A percentile compares a stretch with the other conserved stretches of the same genome.
Conservation (phyloP, 2,888 invertebrate genomes). For the Mamestra brassicae region DNA sequence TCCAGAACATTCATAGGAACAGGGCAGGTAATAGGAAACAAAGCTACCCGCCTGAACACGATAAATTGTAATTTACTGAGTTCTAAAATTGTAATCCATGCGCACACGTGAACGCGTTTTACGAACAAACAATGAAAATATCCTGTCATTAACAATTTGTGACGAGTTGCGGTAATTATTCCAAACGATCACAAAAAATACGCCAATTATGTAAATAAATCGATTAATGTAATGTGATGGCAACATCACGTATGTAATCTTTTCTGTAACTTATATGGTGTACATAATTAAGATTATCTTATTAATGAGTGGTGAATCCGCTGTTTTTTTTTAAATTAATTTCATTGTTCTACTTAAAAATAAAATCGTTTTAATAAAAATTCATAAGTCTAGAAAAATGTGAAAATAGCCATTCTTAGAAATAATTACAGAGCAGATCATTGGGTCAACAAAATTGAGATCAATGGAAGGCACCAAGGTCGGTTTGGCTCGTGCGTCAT, state of each 20-base stretch:
- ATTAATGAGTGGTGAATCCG: not conserved
- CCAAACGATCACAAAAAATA: not conserved
- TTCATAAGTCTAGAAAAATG: not conserved
- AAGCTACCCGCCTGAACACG: not conserved
- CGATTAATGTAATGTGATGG: not conserved
- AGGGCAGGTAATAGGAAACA: not conserved
- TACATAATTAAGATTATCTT: too few relatives aligned
- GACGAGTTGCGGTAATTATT: conserved; percentile 1
- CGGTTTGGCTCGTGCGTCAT: conserved; percentile 22
- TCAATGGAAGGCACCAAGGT: conserved; percentile 26
- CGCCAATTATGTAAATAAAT: not conserved
- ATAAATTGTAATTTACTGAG: not conserved
- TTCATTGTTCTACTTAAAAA: not conserved
- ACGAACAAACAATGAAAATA: conserved; percentile 20
- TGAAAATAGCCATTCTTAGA: not conserved
- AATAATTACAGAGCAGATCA: conserved; percentile 17
- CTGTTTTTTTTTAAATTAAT: not conserved
- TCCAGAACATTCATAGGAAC: not conserved
- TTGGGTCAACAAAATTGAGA: conserved; percentile 24
- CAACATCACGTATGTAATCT: too few relatives aligned
- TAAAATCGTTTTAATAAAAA: not conserved
- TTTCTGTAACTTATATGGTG: too few relatives aligned
- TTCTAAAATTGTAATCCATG: conserved; percentile 11
- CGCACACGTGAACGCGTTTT: not conserved
- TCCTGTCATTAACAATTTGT: conserved; percentile 11